A percentile compares a stretch with the other conserved stretches of the same genome.
These are phyloP conservation scores for Chloebia gouldiae DNA, from an alignment of 2,113 vertebrate genomes.

Conservation along the genomic window DNA sequence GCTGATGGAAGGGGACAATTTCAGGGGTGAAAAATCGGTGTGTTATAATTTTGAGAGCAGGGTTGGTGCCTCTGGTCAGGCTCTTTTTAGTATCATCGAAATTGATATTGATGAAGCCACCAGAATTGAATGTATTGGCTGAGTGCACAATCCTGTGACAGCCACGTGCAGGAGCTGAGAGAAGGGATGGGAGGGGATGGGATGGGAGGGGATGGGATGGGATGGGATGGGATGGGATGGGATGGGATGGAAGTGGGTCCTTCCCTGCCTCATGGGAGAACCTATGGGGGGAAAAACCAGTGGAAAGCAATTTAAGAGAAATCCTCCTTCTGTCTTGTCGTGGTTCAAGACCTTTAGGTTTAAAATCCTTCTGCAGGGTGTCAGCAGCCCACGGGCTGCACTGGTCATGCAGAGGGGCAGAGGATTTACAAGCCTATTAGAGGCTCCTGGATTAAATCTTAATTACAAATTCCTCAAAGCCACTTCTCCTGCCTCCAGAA, in stretches of 20 bases:
- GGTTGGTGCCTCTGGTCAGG: not conserved
- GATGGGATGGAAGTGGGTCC: not conserved
- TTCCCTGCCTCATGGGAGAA: rapidly evolving
- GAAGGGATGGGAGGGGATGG: not conserved
- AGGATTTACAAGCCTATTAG: not conserved
- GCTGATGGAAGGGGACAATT: not conserved
- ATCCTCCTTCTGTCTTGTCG: not conserved
- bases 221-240: not conserved
- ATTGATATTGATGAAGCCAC: not conserved
- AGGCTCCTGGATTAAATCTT: not conserved
- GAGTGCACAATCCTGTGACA: not conserved
- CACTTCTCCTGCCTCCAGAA: not conserved
- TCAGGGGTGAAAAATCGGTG: not conserved
- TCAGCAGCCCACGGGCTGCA: not conserved
- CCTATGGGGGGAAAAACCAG: rapidly evolving
- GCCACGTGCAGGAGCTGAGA: not conserved
- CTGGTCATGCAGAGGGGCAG: not conserved
- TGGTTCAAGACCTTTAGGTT: not conserved
- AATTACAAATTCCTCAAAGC: not conserved
- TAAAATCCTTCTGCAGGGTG: not conserved
- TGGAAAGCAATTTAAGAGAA: not conserved
- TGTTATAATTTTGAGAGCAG: not conserved
- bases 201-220: not conserved
- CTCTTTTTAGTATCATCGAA: not conserved
- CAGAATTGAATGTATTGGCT: constrained; percentile 54